phyloP scores from a whole-genome alignment of 2,888 invertebrate species.

The Timandra comae region DNA sequence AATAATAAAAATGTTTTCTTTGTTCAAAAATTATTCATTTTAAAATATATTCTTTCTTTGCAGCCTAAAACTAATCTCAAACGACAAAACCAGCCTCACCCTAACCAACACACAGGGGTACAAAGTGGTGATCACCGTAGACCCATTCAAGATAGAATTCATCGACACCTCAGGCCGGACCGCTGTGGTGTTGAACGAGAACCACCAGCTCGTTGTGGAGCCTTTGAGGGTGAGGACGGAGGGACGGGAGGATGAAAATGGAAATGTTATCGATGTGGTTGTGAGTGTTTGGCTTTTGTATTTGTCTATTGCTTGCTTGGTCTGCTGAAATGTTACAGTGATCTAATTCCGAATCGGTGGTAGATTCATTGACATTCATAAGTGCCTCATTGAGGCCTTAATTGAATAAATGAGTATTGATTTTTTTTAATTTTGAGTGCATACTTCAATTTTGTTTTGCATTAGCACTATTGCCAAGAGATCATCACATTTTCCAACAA shows the following conservation, averaged over 20 bases:
- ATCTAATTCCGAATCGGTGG: background rate
- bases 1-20: background rate
- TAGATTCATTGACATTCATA: too few relatives aligned
- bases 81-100: conserved; percentile 45
- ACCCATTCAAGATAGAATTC: conserved; percentile 92
- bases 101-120: conserved; percentile 55
- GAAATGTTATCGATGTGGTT: conserved; percentile 33
- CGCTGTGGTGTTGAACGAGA: conserved; percentile 88
- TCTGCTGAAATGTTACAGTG: background rate
- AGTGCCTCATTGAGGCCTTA: too few relatives aligned
- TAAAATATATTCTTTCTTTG: conserved; percentile 10
- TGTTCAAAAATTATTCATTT: too few relatives aligned
- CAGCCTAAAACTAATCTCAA: conserved; percentile 54
- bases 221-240: conserved; percentile 84
- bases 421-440: too few relatives aligned
- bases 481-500: too few relatives aligned
- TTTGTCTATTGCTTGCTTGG: background rate
- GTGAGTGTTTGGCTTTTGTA: conserved; percentile 38
- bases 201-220: conserved; percentile 94
- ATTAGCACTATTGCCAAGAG: too few relatives aligned
- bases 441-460: too few relatives aligned
- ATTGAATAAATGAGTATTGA: background rate
- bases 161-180: conserved; percentile 81
- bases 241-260: conserved; percentile 55
- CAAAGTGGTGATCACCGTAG: conserved; percentile 78